Evolutionary conservation across 2,888 invertebrate genomes (phyloP), one percentile per base, ranked within the genome.

Genomic region (Smittia aterrima): DNA sequence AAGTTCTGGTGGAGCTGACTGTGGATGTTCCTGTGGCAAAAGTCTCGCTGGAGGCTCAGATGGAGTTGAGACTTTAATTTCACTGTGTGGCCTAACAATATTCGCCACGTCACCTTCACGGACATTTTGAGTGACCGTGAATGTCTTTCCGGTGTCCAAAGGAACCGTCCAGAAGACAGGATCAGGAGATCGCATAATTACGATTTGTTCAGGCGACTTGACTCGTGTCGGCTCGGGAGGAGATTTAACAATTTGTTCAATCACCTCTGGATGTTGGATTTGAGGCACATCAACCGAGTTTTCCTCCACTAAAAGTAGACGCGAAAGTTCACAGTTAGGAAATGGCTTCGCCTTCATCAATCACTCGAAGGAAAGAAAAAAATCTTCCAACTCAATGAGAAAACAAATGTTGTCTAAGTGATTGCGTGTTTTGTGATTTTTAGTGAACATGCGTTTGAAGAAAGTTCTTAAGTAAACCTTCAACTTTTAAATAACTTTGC

Each of bases 161-260:
- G 95, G 95, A 76, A 95, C 95, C 70, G 95, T 95, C 95, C 95
- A 96, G 84, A 95, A 95, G 79, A 95, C 95, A 71, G 95, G 95
- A 84, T 95, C 95, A 13, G 95, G 95, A 20, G 95, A 95, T 78
- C 93, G 88, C 90, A 95, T 93, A 24, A 72, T 72, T 81, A 94
- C 89, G 84, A 94, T 92, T 83, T 94, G 93, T 81, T 95, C 95
- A 0, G 95, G 95, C 11, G 95, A 95, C 84, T 95, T 96, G 76
- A 95, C 95, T 79, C 95, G 86, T 64, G 95, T 96, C 62, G 95
- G 95, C 80, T 96, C 95, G 66, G 95, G 95, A 0, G 95, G 95
- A 20, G 95, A 95, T 83, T 95, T 95, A 27, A 95, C 92, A 22
- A 72, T 72, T 18, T 53, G 70, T 32, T 70, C 70, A 53, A 70